Base-by-base conservation (phyloP, 2,113 vertebrate species). In the Reinhardtius hippoglossoides region DNA sequence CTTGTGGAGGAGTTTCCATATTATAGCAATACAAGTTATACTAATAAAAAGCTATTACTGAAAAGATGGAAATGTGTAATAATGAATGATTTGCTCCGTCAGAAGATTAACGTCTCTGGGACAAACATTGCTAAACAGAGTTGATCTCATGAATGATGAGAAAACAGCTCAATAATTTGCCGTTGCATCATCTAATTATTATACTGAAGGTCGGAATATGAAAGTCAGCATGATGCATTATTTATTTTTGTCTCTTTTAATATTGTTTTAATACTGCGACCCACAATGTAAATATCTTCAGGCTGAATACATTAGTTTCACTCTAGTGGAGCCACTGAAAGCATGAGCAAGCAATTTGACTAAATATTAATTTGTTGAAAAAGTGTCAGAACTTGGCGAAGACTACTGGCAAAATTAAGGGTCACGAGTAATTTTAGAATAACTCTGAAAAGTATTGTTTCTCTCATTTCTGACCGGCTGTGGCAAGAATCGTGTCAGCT, bases 211-310 rank as follows among this genome's bases (percentile, higher is more conserved):
- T 59, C 46, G 31, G 52, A 40, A 56, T 60, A 59, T 56, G 46
- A 70, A 54, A 70, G 80, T 55, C 6, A 37, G 21, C 37, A 75
- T 40, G 2, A 61, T 61, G 46, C 16, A 14, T 48, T 64, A 46
- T 5, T 20, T 57, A 60, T 64, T 18, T 57, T 64, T 64, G 14
- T 62, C 44, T 63, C 12, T 70, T 61, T 67, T 54, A 64, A 37
- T 77, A 37, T 40, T 67, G 37, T 63, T 74, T 61, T 78, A 42
- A 57, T 48, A 42, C 9, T 50, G 57, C 58, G 24, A 68, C 6
- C 18, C 48, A 54, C 24, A 65, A 23, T 73, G 55, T 44, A 83
- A 48, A 83, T 70, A 64, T 68, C 67, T 67, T 44, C 57, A 46
- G 48, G 70, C 75, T 75, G 46, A 71, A 61, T 56, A 54, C 48